Conservation (phyloP, 2,797 vertebrate species). For the Brachyalestes nurse region DNA sequence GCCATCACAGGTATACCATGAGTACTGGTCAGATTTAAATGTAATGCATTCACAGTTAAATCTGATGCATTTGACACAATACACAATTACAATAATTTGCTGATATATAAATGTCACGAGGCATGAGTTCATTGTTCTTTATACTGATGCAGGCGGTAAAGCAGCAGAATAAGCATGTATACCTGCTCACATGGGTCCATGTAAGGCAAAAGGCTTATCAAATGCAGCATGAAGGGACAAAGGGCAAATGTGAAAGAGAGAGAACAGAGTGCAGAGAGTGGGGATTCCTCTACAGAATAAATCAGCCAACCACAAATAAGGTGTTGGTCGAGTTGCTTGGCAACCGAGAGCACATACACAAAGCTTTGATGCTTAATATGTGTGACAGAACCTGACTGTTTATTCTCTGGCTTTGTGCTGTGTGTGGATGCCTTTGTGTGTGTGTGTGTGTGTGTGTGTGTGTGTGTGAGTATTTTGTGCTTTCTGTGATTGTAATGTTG, state of each 20-base stretch:
- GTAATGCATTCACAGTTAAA: no score
- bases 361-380: conserved; percentile 53
- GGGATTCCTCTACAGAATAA: conserved; percentile 48
- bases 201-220: neutral
- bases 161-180: neutral
- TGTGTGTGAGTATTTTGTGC: neutral
- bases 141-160: neutral
- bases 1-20: no score
- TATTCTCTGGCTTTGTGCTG: conserved; percentile 24
- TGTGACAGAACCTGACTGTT: conserved; percentile 45
- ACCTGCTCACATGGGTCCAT: neutral
- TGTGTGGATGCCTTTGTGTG: neutral
- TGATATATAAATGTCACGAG: no score
- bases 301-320: conserved; percentile 44
- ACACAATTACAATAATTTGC: neutral
- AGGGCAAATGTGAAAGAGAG: conserved; percentile 21
- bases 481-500: neutral
- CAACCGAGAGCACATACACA: conserved; percentile 55
- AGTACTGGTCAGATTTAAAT: no score
- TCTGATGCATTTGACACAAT: neutral
- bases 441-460: conserved; percentile 24
- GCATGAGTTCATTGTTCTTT: neutral
- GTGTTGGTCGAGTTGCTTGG: conserved; percentile 61
- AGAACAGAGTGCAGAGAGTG: conserved; percentile 10
- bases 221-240: conserved; percentile 10